A percentile compares a stretch with the other conserved stretches of the same genome.
Evolutionary conservation across 1,140 invertebrate genomes (phyloP).

Genomic region (Zaprionus ornatus): DNA sequence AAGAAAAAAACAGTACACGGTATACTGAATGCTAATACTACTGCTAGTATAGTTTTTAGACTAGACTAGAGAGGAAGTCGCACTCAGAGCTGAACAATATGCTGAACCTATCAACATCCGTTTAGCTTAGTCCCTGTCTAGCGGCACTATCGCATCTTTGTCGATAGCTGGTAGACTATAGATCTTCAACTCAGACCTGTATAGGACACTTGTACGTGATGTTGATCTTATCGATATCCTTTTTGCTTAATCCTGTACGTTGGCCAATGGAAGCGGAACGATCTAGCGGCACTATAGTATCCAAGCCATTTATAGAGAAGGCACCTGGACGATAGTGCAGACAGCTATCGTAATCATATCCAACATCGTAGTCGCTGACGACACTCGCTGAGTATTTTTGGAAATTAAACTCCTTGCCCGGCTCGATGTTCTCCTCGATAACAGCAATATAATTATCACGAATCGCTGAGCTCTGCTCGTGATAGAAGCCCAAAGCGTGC

Average conservation of each 20-base stretch:
- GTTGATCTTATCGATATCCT: slow-evolving; percentile 85
- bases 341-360: slow-evolving; percentile 89
- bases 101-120: no score
- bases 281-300: slow-evolving; percentile 87
- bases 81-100: background rate
- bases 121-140: no score
- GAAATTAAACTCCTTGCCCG: slow-evolving; percentile 86
- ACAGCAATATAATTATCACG: slow-evolving; percentile 86
- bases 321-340: slow-evolving; percentile 91
- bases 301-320: slow-evolving; percentile 89
- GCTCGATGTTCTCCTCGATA: slow-evolving; percentile 86
- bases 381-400: slow-evolving; percentile 84
- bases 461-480: slow-evolving; percentile 87
- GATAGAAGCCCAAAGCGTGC: slow-evolving; percentile 87
- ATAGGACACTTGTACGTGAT: slow-evolving; percentile 80
- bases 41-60: background rate
- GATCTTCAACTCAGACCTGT: slow-evolving; percentile 17
- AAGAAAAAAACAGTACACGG: background rate
- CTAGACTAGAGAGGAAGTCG: background rate
- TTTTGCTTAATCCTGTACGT: slow-evolving; percentile 86
- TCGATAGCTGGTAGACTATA: background rate
- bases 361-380: slow-evolving; percentile 84
- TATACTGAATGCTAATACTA: background rate
- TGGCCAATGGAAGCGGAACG: slow-evolving; percentile 85
- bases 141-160: no score